These are phyloP conservation scores for Phocides pigmalion DNA, from an alignment of 1,140 invertebrate species.

Conservation along the genomic window DNA sequence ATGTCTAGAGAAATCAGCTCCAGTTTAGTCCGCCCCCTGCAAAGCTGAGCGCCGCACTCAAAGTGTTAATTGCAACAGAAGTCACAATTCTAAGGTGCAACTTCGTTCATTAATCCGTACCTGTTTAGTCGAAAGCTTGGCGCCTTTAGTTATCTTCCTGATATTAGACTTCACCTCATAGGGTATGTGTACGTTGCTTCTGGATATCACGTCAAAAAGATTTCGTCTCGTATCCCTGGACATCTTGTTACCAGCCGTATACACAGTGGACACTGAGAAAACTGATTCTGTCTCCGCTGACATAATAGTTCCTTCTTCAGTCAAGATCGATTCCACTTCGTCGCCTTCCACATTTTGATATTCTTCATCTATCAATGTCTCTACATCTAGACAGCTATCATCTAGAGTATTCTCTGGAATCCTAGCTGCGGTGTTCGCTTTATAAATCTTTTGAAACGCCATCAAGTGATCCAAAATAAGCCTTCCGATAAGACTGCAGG, in stretches of 20 bases:
- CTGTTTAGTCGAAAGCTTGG: constrained; percentile 79
- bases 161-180: constrained; percentile 78
- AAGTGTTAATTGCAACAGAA: no score
- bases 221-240: constrained; percentile 68
- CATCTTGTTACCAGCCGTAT: constrained; percentile 63
- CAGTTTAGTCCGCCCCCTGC: no score
- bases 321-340: constrained; percentile 71
- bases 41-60: no score
- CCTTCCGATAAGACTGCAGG: constrained; percentile 83
- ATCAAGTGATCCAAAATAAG: constrained; percentile 83
- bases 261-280: constrained; percentile 72
- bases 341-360: constrained; percentile 75
- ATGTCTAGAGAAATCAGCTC: no score
- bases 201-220: constrained; percentile 76
- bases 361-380: constrained; percentile 75
- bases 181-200: constrained; percentile 73
- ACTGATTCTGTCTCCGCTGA: constrained; percentile 72
- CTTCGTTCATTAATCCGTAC: constrained; percentile 41
- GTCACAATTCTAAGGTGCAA: no score
- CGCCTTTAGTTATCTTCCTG: constrained; percentile 77
- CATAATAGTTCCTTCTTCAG: constrained; percentile 66
- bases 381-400: constrained; percentile 69
- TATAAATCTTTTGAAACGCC: constrained; percentile 81
- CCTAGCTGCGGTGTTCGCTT: constrained; percentile 55
- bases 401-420: constrained; percentile 65